Evolutionary conservation across 2,797 vertebrate species (phyloP), one percentile per base, ranked within the genome.

Genomic region (Squalus acanthias): DNA sequence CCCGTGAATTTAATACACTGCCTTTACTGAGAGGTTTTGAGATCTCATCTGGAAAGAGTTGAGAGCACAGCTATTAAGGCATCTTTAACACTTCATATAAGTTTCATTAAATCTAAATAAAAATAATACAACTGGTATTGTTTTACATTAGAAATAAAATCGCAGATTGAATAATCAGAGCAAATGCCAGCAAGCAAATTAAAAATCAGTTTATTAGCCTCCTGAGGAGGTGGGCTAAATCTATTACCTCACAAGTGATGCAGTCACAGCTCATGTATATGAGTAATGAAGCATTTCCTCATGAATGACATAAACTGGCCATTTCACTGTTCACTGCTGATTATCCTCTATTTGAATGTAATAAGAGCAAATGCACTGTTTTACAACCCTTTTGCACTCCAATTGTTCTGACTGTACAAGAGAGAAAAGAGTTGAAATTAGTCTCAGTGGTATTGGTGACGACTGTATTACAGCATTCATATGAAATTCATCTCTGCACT

Each of bases 121-220:
- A 39, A 93, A 65, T 22, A 22, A 93, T 65, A 29, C 24, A 89
- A 26, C 22, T 63, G 50, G 88, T 10, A 67, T 63, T 92, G 89
- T 92, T 63, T 65, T 65, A 92, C 33, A 65, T 93, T 57, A 26
- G 22, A 65, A 93, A 93, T 39, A 93, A 93, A 93, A 65, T n/a
- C 33, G 67, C 57, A 65, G 15, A 1, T 63, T 63, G 20, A 33
- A n/a, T 67, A 93, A 93, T n/a, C 33, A 65, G 63, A 93, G 67
- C 7, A 65, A 63, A n/a, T 92, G 15, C 29, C 60, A 92, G 65
- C 60, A 93, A 8, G 15, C 15, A 67, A 88, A 57, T 26, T 26
- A 88, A 26, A 88, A 88, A 88, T 79, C 50, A 57, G 85, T 88
- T 88, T 88, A 85, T 85, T 88, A 88, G 85, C 9, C 20, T 88